Percentiles rank a stretch among this genome's conserved stretches.
phyloP scores from a whole-genome alignment of 2,797 vertebrate genomes.

The Semaprochilodus insignis region DNA sequence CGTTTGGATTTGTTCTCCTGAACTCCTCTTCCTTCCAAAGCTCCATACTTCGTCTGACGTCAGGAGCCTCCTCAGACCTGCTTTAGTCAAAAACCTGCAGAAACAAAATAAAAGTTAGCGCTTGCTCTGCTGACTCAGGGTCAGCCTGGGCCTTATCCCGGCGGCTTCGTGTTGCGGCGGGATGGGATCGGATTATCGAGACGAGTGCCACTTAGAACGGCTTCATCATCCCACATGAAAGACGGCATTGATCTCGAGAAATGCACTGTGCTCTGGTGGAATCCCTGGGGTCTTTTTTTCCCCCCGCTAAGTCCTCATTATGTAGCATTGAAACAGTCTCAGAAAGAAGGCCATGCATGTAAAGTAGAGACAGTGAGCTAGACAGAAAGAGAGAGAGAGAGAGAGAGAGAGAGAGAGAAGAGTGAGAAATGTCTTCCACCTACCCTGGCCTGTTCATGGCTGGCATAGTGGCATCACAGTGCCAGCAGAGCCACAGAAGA shows the following conservation, averaged over 20 bases:
- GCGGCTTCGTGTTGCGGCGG: conserved; percentile 8
- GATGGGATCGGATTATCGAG: conserved; percentile 28
- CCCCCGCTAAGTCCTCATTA: conserved; percentile 27
- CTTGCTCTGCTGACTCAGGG: background rate
- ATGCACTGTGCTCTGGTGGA: conserved; percentile 33
- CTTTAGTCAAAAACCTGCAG: conserved; percentile 55
- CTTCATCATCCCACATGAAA: conserved; percentile 45
- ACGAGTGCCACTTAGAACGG: conserved; percentile 39
- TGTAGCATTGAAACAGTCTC: conserved; percentile 17
- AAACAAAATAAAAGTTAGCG: conserved; percentile 36
- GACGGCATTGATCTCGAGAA: conserved; percentile 36
- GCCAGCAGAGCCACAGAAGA: conserved; percentile 41
- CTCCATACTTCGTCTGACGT: conserved; percentile 57
- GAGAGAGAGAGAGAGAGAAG: conserved; percentile 9
- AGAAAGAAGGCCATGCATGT: conserved; percentile 44
- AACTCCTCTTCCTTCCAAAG: conserved; percentile 54
- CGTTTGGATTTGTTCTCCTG: conserved; percentile 42
- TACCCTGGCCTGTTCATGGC: conserved; percentile 63
- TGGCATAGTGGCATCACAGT: conserved; percentile 57
- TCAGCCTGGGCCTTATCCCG: conserved; percentile 22
- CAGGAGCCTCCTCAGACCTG: conserved; percentile 52
- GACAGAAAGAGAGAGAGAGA: conserved; percentile 24
- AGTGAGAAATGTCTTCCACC: conserved; percentile 44
- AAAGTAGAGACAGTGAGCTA: conserved; percentile 27
- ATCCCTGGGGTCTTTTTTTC: conserved; percentile 27